Evolutionary conservation across 2,888 invertebrate species (phyloP).

Genomic region (Himalopsyche anomala): DNA sequence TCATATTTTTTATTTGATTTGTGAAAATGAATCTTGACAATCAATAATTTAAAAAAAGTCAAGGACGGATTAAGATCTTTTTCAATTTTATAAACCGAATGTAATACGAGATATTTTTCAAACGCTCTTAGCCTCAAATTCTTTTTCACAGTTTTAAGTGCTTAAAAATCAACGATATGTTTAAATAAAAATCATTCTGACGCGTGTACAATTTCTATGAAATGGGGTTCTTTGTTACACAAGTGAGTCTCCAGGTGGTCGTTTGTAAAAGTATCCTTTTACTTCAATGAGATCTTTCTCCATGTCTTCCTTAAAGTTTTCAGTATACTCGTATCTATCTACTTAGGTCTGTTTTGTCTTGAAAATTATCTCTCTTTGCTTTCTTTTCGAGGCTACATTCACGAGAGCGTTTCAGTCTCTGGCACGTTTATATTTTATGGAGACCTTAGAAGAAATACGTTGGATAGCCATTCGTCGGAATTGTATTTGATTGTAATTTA

Average conservation of each 20-base stretch:
- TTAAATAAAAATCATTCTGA: slow-evolving; percentile 14
- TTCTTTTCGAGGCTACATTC: slow-evolving; percentile 37
- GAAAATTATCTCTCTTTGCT: slow-evolving; percentile 39
- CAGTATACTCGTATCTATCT: background rate
- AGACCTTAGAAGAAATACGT: background rate
- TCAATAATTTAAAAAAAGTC: too few relatives aligned
- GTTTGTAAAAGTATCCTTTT: slow-evolving; percentile 35
- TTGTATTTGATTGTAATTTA: background rate
- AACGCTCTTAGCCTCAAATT: too few relatives aligned
- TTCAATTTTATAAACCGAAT: too few relatives aligned
- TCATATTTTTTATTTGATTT: too few relatives aligned
- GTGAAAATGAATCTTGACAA: too few relatives aligned
- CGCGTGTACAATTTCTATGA: slow-evolving; percentile 1
- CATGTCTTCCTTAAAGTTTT: slow-evolving; percentile 16
- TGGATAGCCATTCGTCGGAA: background rate
- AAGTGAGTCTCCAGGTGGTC: slow-evolving; percentile 29
- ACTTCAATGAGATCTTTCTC: slow-evolving; percentile 28
- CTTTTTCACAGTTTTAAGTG: too few relatives aligned
- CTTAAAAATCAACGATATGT: too few relatives aligned
- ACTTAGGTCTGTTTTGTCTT: background rate
- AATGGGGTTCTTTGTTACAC: background rate
- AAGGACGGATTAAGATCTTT: too few relatives aligned
- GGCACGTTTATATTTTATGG: slow-evolving; percentile 42
- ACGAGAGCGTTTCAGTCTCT: background rate
- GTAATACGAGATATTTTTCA: too few relatives aligned